Evolutionary conservation across 2,888 invertebrate genomes (phyloP), one percentile per base, ranked within the genome.

Genomic region (Drosophila mercatorum): DNA sequence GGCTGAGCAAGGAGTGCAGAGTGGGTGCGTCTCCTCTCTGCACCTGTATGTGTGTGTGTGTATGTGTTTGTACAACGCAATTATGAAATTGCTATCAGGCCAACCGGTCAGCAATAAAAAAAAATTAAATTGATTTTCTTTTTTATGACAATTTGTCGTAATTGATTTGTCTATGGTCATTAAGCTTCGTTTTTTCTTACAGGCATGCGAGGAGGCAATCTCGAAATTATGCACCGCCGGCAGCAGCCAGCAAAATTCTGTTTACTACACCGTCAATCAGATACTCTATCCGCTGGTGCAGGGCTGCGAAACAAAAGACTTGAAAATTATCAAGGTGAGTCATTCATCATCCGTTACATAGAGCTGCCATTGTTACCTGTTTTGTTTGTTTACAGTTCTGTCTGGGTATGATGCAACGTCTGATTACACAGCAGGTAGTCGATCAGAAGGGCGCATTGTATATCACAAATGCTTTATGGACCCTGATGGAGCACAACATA

Each of bases 121-220:
- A 36, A 71, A 75, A 78, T 74, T 44, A 72, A 83, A 90, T 87
- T 84, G 76, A 84, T 83, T 22, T 22, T 88, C 46, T 53, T n/a
- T 52, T 53, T 72, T 86, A 68, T 72, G 57, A 69, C 74, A 72
- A 60, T 75, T 72, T 72, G 51, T 34, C 28, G 59, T 75, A 75
- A 80, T 78, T 65, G 63, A 61, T 63, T 72, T 69, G 59, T 56
- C 34, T 52, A 68, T 63, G 66, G 52, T 56, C 40, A 56, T 69
- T 52, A 59, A 60, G 7, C 52, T 12, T 12, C 41, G 12, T 36
- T 47, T 46, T 60, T 60, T 22, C 17, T 43, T 70, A 11, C 92
- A 99, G 98, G 97, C 98, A 71, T 98, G 98, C 90, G 99, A 99
- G 93, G 97, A 98, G 93, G 98, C 98, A 56, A 97, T 99, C 87